Base-by-base conservation (phyloP, 2,113 vertebrate genomes). In the Polyodon spathula region DNA sequence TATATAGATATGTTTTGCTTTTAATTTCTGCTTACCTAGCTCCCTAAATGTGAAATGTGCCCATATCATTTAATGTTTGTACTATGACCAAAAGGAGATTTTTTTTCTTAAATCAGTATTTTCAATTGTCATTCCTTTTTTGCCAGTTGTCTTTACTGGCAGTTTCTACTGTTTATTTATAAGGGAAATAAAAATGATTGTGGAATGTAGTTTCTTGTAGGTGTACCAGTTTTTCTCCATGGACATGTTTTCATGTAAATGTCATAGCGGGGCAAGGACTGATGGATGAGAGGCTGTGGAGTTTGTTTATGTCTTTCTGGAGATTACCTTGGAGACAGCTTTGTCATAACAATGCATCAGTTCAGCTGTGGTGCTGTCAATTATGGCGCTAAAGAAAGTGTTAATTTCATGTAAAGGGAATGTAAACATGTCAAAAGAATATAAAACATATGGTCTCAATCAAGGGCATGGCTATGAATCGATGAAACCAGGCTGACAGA, bases 281-380 rank as follows among this genome's bases (percentile, higher is more conserved):
- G 71, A 78, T 62, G 66, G 66, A 72, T 72, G 68, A 65, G 41
- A 62, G 42, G 53, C 8, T n/a, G 59, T 42, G 39, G 40, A 11
- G 12, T 11, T 70, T 68, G 65, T 74, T 72, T 66, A 73, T 65
- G 43, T 68, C 57, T 76, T 70, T 59, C 76, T 74, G 75, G 72
- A 59, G 64, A 58, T 10, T 42, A 66, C 55, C 59, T 17, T 73
- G 79, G 77, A 79, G 80, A 74, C 79, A 78, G 79, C 76, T 83
- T 71, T 68, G 58, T 71, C 59, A 2, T 76, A 73, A 73, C 73
- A 75, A 68, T 62, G 50, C 56, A 70, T 64, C 66, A 73, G 78
- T 74, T 52, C 71, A 77, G 74, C 76, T 73, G 40, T 75, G 59
- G 66, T 27, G 63, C 70, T 37, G 58, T 60, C 65, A 66, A n/a